Conservation (phyloP, 2,113 vertebrate genomes). For the Hemiscyllium ocellatum region DNA sequence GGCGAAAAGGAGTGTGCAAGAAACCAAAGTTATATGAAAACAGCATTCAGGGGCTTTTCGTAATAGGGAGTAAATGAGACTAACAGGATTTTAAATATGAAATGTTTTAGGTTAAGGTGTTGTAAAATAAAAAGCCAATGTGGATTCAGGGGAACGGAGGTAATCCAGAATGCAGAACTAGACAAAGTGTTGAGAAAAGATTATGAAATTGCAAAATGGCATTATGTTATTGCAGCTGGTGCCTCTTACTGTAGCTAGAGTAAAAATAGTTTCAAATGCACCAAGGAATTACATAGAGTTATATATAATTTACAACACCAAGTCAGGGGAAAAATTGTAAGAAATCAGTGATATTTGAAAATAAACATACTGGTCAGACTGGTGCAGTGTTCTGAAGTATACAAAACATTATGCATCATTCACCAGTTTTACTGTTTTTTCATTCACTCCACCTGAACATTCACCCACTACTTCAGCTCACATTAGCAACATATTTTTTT, state of each 20-base stretch:
- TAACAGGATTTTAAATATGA: not conserved
- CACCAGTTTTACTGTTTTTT: too few species aligned
- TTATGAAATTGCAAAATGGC: not conserved
- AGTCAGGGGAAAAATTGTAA: too few species aligned
- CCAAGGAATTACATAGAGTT: not conserved
- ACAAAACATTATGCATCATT: too few species aligned
- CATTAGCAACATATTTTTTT: not conserved
- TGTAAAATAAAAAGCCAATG: not conserved
- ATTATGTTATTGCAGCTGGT: constrained; percentile 7
- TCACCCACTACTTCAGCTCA: not conserved
- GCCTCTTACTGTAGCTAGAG: not conserved
- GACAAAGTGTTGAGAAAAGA: not conserved
- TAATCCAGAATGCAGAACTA: not conserved
- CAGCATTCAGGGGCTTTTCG: not conserved
- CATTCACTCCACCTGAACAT: not conserved
- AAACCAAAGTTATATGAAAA: not conserved
- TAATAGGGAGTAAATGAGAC: not conserved
- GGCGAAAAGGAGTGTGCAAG: not conserved
- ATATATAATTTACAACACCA: not conserved
- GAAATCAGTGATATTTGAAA: too few species aligned
- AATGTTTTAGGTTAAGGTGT: not conserved
- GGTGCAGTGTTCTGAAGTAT: too few species aligned
- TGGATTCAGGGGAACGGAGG: not conserved
- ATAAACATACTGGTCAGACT: too few species aligned
- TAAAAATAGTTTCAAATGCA: not conserved